Percentiles rank a stretch among this genome's conserved stretches.
phyloP scores from a whole-genome alignment of 2,888 invertebrate genomes.

The Asteroscopus sphinx region DNA sequence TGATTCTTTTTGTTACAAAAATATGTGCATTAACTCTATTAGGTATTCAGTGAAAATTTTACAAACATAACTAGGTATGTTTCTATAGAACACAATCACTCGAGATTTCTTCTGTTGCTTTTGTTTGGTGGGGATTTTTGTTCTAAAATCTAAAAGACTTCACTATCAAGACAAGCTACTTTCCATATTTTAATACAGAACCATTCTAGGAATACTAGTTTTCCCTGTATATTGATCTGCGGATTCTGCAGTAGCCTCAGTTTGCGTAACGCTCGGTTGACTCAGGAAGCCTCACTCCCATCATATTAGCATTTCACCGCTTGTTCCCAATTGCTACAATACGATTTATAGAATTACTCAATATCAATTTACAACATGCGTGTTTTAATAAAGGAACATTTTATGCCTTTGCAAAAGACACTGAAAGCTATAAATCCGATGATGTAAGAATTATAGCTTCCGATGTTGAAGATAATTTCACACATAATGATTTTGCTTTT shows the following conservation, averaged over 20 bases:
- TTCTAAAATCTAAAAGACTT: no score
- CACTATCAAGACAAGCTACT: no score
- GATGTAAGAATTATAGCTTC: no score
- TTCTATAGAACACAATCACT: no score
- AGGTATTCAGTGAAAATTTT: no score
- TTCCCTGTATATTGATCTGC: slow-evolving; percentile 25
- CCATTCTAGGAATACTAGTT: slow-evolving; percentile 28
- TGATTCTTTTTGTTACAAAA: no score
- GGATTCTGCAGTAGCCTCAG: slow-evolving; percentile 23
- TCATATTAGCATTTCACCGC: slow-evolving; percentile 52
- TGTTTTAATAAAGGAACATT: slow-evolving; percentile 33
- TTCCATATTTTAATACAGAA: no score
- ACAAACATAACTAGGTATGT: no score
- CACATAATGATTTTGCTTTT: slow-evolving; percentile 1
- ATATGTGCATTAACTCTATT: no score
- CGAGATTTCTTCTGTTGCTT: no score
- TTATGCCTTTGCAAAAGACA: slow-evolving; percentile 28
- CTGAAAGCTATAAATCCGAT: not conserved
- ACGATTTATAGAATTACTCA: slow-evolving; percentile 51
- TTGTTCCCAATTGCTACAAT: slow-evolving; percentile 33
- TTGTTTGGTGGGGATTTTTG: no score
- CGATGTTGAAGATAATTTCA: slow-evolving; percentile 11
- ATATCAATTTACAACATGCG: slow-evolving; percentile 30
- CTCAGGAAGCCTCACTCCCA: slow-evolving; percentile 51
- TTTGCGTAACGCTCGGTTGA: slow-evolving; percentile 36